Evolutionary conservation across 1,140 invertebrate species (phyloP).

Genomic region (Drosophila serrata): DNA sequence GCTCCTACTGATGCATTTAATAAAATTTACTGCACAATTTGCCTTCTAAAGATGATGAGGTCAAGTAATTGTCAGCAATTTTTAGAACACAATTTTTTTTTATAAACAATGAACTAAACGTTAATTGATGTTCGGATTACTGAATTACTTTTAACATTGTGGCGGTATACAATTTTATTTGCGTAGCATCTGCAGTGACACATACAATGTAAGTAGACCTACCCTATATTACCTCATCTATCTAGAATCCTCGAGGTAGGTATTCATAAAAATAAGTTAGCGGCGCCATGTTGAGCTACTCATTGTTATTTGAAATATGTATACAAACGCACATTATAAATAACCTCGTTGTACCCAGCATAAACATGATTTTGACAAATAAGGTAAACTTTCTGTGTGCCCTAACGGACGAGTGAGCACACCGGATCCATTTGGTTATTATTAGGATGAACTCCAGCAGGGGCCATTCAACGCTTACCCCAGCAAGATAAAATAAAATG

Average conservation of each 20-base stretch:
- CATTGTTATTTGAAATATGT: slow-evolving; percentile 28
- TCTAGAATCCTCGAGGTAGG: slow-evolving; percentile 5
- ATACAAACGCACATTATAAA: slow-evolving; percentile 32
- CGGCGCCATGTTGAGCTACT: slow-evolving; percentile 10
- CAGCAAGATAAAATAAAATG: slow-evolving; percentile 30
- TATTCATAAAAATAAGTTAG: background rate
- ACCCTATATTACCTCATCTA: background rate
- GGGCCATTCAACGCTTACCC: slow-evolving; percentile 1
- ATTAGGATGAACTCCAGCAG: slow-evolving; percentile 20
- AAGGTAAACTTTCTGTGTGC: slow-evolving; percentile 10
- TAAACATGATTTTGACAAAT: slow-evolving; percentile 52
- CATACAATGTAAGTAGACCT: background rate
- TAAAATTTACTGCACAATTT: background rate
- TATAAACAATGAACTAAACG: background rate
- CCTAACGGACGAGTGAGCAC: slow-evolving; percentile 1
- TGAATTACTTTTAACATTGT: background rate
- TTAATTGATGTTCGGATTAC: background rate
- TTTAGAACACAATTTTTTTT: background rate
- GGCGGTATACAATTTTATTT: background rate
- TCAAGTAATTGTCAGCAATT: background rate
- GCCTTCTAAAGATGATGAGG: background rate
- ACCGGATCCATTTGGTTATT: slow-evolving; percentile 38
- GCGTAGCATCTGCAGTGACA: background rate
- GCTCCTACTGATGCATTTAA: slow-evolving; percentile 26
- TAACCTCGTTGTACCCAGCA: slow-evolving; percentile 28